Evolutionary conservation across 2,888 invertebrate genomes (phyloP), one percentile per base, ranked within the genome.

Genomic region (Melanargia galathea): DNA sequence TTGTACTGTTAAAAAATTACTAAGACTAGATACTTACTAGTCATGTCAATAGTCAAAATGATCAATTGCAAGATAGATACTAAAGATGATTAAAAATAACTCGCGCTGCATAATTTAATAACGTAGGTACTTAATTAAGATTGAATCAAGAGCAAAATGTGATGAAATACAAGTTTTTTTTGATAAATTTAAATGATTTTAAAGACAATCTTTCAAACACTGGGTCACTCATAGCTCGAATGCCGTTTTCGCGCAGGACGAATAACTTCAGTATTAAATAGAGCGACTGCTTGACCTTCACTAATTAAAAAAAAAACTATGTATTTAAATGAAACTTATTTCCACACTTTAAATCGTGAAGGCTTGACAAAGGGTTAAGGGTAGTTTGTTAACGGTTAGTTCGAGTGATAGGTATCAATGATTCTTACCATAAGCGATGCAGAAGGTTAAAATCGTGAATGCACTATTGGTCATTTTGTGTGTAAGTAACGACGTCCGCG

Each of bases 351-450:
- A 13, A 16, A 51, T 8, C 1, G n/a, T n/a, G 11, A 16, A n/a
- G 24, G 22, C 2, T 13, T 8, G 40, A 40, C 13, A 5, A 10
- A 16, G 46, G 35, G 22, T n/a, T 11, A 46, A 16, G 26, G 22
- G 11, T 43, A 26, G 40, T 33, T 26, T 35, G n/a, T 30, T 18
- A 49, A n/a, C 2, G 8, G n/a, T n/a, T n/a, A n/a, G n/a, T n/a
- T n/a, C n/a, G n/a, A 4, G 30, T 24, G 43, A 40, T 60, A 51
- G 26, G 51, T 51, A 30, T 57, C 1, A 40, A 48, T n/a, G n/a
- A n/a, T 55, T 78, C 89, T 90, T 74, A 91, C 90, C 90, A 69
- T 76, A 82, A 64, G 87, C 84, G 64, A 88, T 66, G 82, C 83
- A 86, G 75, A 84, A 82, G 71, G 83, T 73, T 57, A 87, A 73